A percentile compares a stretch with the other conserved stretches of the same genome.
Evolutionary conservation across 2,797 vertebrate species (phyloP).

Genomic region (Taeniopygia guttata): DNA sequence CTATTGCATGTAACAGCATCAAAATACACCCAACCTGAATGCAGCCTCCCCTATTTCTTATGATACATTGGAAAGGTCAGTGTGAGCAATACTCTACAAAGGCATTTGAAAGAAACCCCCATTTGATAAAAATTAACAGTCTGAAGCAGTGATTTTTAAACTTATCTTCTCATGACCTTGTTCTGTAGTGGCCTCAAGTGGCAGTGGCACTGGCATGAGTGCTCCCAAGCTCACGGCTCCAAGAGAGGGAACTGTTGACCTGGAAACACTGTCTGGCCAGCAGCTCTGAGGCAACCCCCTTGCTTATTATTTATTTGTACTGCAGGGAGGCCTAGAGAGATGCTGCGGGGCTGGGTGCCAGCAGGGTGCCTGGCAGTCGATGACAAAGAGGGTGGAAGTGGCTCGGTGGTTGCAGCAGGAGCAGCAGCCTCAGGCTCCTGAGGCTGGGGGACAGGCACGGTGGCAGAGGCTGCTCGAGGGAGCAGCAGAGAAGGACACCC

Average conservation of each 20-base stretch:
- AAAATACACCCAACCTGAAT: neutral
- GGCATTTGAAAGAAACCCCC: neutral
- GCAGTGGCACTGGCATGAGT: neutral
- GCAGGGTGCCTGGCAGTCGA: neutral
- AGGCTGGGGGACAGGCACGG: neutral
- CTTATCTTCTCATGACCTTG: neutral
- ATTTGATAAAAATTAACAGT: neutral
- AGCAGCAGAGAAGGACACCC: neutral
- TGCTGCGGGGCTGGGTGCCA: neutral
- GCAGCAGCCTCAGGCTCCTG: accelerated
- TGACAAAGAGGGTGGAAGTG: neutral
- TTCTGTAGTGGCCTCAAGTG: neutral
- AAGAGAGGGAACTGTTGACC: neutral
- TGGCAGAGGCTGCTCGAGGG: neutral
- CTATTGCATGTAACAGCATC: neutral
- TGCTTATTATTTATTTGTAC: neutral
- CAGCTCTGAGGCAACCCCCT: neutral
- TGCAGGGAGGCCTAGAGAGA: neutral
- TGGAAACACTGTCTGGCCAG: neutral
- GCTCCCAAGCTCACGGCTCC: neutral
- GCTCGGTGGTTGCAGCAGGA: neutral
- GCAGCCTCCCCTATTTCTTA: neutral
- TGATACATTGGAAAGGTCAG: neutral
- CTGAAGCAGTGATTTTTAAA: neutral
- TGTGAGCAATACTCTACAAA: neutral